Percentiles rank a stretch among this genome's conserved stretches.
phyloP scores from a whole-genome alignment of 2,888 invertebrate species.

The Drosophila conformis region DNA sequence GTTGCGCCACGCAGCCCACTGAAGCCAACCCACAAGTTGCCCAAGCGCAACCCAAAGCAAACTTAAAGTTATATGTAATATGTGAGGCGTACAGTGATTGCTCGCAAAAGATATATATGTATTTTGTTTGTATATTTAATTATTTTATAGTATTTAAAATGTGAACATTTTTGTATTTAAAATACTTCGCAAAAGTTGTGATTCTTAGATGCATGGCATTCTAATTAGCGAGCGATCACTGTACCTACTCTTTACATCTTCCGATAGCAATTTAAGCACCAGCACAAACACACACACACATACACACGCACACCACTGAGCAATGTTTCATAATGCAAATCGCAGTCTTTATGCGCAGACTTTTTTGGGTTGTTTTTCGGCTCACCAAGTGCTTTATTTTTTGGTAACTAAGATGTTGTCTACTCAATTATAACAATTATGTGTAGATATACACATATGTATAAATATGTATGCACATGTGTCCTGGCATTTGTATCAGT shows the following conservation, averaged over 20 bases:
- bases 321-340: conserved; percentile 26
- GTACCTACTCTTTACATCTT: conserved; percentile 46
- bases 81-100: neutral
- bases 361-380: conserved; percentile 31
- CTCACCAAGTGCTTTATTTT: conserved; percentile 74
- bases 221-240: conserved; percentile 2
- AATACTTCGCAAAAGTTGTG: neutral
- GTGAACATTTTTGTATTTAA: neutral
- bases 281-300: conserved; percentile 29
- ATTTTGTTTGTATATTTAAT: neutral
- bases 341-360: conserved; percentile 28
- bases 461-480: conserved; percentile 4
- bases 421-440: conserved; percentile 38
- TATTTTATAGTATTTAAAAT: conserved; percentile 1
- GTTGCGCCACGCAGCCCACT: conserved; percentile 56
- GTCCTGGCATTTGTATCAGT: conserved; percentile 15
- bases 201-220: neutral
- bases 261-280: conserved; percentile 70
- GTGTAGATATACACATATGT: conserved; percentile 18
- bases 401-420: conserved; percentile 50
- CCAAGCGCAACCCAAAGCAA: conserved; percentile 13
- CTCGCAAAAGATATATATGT: neutral
- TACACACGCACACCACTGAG: conserved; percentile 8
- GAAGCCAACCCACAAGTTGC: conserved; percentile 46
- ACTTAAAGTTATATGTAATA: conserved; percentile 17